phyloP scores from a whole-genome alignment of 1,140 invertebrate species.

The Tetramorium simillimum region DNA sequence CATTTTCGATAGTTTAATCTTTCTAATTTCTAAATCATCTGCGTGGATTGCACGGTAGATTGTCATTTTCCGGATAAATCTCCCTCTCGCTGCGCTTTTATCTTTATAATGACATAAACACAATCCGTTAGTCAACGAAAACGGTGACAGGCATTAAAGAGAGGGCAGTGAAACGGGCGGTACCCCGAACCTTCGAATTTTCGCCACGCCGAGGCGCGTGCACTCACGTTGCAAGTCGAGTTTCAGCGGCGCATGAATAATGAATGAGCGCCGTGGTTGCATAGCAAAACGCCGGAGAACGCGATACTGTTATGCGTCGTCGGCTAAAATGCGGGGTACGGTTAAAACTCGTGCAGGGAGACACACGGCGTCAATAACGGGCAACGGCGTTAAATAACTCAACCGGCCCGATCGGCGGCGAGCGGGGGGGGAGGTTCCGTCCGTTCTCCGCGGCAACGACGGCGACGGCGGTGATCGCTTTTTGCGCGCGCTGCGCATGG shows the following conservation, averaged over 20 bases:
- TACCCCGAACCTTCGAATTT: constrained; percentile 73
- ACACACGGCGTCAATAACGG: constrained; percentile 56
- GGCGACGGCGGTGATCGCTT: constrained; percentile 46
- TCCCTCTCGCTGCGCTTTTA: not conserved
- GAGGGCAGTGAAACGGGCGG: not conserved
- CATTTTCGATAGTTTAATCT: not conserved
- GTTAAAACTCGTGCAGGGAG: constrained; percentile 71
- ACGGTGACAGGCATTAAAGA: constrained; percentile 8
- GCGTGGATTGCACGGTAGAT: not conserved
- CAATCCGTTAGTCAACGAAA: constrained; percentile 48
- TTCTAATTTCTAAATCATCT: not conserved
- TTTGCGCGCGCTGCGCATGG: constrained; percentile 46
- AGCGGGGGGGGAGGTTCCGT: too few species aligned
- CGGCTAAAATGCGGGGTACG: constrained; percentile 63
- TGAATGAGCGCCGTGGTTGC: constrained; percentile 74
- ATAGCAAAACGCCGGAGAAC: constrained; percentile 72
- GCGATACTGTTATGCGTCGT: constrained; percentile 72
- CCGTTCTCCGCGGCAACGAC: not conserved
- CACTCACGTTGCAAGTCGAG: constrained; percentile 77
- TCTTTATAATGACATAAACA: not conserved
- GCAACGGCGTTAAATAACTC: constrained; percentile 66
- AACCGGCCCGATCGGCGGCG: constrained; percentile 27
- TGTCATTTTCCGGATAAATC: not conserved
- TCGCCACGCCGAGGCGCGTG: constrained; percentile 76
- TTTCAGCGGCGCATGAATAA: constrained; percentile 79